A percentile compares a stretch with the other conserved stretches of the same genome.
Evolutionary conservation across 2,888 invertebrate species (phyloP).

Genomic region (Drosophila neotestacea): DNA sequence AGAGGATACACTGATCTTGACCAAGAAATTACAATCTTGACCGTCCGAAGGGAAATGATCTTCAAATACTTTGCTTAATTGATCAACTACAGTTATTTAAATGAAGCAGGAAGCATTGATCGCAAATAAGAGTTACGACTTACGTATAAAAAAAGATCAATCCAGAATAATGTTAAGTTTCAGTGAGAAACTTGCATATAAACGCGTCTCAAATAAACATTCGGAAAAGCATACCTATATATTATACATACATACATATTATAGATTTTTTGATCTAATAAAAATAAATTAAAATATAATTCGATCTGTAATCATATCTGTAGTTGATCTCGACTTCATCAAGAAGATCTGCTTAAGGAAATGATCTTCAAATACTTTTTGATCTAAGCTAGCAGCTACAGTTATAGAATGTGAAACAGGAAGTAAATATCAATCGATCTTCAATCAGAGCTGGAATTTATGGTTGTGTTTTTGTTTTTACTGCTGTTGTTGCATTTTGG

Average conservation of each 20-base stretch:
- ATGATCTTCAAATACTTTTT: neutral
- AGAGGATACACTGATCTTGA: conserved; percentile 42
- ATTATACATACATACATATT: too few relatives aligned
- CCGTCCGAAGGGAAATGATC: conserved; percentile 7
- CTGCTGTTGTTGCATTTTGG: conserved; percentile 20
- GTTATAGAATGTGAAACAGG: conserved; percentile 15
- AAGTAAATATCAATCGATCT: conserved; percentile 31
- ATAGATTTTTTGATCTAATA: too few relatives aligned
- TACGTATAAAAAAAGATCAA: too few relatives aligned
- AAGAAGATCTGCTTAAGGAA: neutral
- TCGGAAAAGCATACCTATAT: too few relatives aligned
- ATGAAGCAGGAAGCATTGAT: too few relatives aligned
- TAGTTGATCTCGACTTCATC: neutral
- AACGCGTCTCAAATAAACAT: too few relatives aligned
- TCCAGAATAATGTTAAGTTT: too few relatives aligned
- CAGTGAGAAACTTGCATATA: too few relatives aligned
- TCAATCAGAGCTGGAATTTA: conserved; percentile 41
- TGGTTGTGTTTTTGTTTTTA: conserved; percentile 13
- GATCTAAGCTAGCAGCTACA: neutral
- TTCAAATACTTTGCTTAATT: neutral
- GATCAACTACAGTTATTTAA: neutral
- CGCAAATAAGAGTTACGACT: too few relatives aligned
- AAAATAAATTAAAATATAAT: too few relatives aligned
- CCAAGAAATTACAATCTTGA: conserved; percentile 12
- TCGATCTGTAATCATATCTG: neutral